Base-by-base conservation (phyloP, 2,113 vertebrate species). In the Leptobrachium ailaonicum region DNA sequence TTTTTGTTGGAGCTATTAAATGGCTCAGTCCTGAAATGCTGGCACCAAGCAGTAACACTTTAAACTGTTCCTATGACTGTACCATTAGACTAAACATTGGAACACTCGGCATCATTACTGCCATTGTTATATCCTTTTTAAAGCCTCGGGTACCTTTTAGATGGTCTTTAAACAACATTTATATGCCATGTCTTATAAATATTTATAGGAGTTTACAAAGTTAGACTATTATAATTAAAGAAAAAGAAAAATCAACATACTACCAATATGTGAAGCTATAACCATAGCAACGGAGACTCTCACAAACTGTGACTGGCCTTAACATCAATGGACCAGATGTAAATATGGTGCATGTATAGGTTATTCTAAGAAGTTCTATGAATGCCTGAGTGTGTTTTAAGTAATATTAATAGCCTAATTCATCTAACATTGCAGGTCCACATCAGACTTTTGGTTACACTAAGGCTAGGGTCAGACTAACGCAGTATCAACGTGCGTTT, bases 1-100 rank as follows among this genome's bases (percentile, higher is more conserved):
- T 81, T 81, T 81, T 81, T 75, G 20, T 69, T 81, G 79, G 79
- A 81, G 64, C 79, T 68, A 60, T 69, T 74, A 68, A 69, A 69
- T 69, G 64, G 72, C 66, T 75, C 66, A 60, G 8, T 75, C 73
- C 54, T 69, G 56, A 75, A 14, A 81, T 40, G 53, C 43, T 81
- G 79, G 79, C 79, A 80, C 47, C 40, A 43, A 82, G 66, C 73
- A 58, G 42, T 41, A 58, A 66, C 69, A 72, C 44, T 77, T 71
- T 64, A 76, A 82, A 74, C 58, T 72, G 68, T 77, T 71, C 60
- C 44, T 44, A 56, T 58, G 41, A 53, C 68, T 67, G 20, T 6
- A n/a, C 73, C 60, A 54, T 76, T 66, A 77, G 73, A 82, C 75
- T 82, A 82, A 76, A 76, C 74, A 76, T 67, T 77, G 67, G 68